A percentile compares a stretch with the other conserved stretches of the same genome.
Evolutionary conservation across 2,113 vertebrate species (phyloP).

Genomic region (Hepsetus odoe): DNA sequence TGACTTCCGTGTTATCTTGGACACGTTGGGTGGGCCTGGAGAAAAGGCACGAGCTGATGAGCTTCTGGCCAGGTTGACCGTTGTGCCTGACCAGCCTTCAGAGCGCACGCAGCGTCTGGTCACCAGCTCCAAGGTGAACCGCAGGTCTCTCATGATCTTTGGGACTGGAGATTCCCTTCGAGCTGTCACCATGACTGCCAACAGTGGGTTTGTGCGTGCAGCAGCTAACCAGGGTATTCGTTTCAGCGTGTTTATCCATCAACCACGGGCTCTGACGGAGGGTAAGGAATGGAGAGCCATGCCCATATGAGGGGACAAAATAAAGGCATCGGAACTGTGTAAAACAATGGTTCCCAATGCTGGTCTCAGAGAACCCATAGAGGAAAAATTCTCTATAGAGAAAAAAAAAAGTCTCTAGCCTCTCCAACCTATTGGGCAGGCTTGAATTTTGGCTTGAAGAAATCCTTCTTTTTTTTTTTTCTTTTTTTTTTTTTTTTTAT

Average conservation of each 20-base stretch:
- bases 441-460: no score
- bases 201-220: constrained; percentile 93
- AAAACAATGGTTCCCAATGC: no score
- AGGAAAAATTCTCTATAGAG: no score
- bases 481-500: no score
- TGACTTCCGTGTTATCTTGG: constrained; percentile 92
- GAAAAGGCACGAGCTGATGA: constrained; percentile 84
- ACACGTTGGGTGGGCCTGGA: constrained; percentile 86
- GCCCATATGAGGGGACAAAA: constrained; percentile 69
- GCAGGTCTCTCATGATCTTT: constrained; percentile 89
- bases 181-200: constrained; percentile 95
- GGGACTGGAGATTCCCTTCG: constrained; percentile 90
- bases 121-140: constrained; percentile 89
- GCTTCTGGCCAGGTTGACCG: constrained; percentile 80
- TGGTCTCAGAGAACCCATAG: no score
- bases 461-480: no score
- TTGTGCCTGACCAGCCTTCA: constrained; percentile 88
- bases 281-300: constrained; percentile 90
- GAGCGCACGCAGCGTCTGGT: constrained; percentile 83
- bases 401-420: no score
- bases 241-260: constrained; percentile 95
- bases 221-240: constrained; percentile 92
- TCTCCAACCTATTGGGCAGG: no score
- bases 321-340: not conserved
- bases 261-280: constrained; percentile 92